These are phyloP conservation scores for Argyresthia albistria DNA, from an alignment of 2,888 invertebrate genomes.

Conservation along the genomic window DNA sequence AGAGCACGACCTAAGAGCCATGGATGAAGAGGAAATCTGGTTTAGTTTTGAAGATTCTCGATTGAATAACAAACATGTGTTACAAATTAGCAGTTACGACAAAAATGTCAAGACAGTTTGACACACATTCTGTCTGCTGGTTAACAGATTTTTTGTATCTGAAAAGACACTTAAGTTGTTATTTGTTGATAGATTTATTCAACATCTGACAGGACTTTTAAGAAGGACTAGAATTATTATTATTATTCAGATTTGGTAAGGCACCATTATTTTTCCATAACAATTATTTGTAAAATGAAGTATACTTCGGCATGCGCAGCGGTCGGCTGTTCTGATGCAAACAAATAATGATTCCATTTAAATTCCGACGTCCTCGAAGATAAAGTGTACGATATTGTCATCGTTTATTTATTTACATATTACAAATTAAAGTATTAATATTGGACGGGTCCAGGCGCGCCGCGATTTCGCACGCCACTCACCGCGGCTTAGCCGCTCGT, in stretches of 20 bases:
- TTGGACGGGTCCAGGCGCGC: constrained; percentile 9
- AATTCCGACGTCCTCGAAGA: constrained; percentile 1
- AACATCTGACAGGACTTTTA: too few species aligned
- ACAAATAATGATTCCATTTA: constrained; percentile 2
- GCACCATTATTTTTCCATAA: too few species aligned
- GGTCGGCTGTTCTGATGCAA: background rate
- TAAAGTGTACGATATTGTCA: constrained; percentile 4
- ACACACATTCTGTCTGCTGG: background rate
- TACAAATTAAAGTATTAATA: constrained; percentile 1
- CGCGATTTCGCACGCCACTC: constrained; percentile 17
- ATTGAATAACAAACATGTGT: constrained; percentile 13
- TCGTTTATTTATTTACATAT: constrained; percentile 7
- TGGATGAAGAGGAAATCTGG: too few species aligned
- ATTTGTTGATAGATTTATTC: background rate
- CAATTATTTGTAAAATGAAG: too few species aligned
- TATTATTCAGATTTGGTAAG: too few species aligned
- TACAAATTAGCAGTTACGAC: constrained; percentile 12
- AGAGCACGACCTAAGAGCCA: too few species aligned
- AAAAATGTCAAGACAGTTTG: constrained; percentile 2
- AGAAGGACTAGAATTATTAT: too few species aligned
- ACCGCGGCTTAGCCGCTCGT: constrained; percentile 8
- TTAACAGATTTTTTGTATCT: constrained; percentile 2
- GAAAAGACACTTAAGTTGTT: too few species aligned
- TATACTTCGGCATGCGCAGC: background rate
- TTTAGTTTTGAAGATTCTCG: background rate